phyloP scores from a whole-genome alignment of 2,113 vertebrate species.

The Hucho hucho region DNA sequence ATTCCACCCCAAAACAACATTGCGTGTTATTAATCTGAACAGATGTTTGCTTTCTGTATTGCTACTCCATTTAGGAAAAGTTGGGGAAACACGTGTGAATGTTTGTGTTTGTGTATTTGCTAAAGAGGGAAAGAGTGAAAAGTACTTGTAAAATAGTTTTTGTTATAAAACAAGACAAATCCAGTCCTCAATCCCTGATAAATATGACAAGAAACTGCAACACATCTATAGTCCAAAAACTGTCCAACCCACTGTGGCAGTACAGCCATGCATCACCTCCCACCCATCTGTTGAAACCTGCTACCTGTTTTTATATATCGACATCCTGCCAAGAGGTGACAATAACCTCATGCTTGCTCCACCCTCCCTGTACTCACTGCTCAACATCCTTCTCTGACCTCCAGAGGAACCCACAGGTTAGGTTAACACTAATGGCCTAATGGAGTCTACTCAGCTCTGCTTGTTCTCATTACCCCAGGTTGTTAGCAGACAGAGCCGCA shows the following conservation, averaged over 20 bases:
- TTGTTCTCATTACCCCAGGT: conserved; percentile 12
- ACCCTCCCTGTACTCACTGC: background rate
- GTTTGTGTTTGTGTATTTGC: background rate
- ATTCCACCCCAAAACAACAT: conserved; percentile 26
- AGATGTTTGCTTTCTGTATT: conserved; percentile 38
- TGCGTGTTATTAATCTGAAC: conserved; percentile 32
- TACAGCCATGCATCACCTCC: background rate
- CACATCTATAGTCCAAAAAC: background rate
- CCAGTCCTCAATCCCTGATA: background rate
- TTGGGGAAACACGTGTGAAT: conserved; percentile 5
- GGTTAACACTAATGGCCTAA: conserved; percentile 1
- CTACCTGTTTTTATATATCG: background rate
- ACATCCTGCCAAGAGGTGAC: background rate
- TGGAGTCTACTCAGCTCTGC: background rate
- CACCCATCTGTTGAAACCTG: conserved; percentile 15
- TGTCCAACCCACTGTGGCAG: background rate
- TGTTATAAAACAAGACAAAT: background rate
- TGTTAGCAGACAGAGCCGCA: conserved; percentile 20
- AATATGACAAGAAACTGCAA: background rate
- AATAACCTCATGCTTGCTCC: background rate
- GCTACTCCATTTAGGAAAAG: conserved; percentile 31
- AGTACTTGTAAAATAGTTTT: background rate
- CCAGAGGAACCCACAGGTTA: background rate
- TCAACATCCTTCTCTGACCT: background rate
- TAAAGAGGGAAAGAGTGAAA: background rate